Base-by-base conservation (phyloP, 2,797 vertebrate species). In the Erithacus rubecula region DNA sequence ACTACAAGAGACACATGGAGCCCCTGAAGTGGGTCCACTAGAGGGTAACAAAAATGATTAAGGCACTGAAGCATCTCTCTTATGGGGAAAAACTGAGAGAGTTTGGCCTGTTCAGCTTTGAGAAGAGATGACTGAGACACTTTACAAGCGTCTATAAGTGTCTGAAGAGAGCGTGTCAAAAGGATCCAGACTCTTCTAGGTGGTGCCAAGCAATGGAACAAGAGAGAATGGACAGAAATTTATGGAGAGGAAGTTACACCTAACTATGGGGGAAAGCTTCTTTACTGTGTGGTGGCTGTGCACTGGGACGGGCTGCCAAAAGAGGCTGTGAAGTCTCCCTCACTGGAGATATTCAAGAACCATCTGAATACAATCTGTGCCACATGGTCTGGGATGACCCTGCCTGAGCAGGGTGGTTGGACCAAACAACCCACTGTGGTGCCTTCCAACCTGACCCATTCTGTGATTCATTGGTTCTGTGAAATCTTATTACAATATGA, bases 21-120 rank as follows among this genome's bases (percentile, higher is more conserved):
- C 4, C 2, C 7, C 29, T 23, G 15, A 23, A 70, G n/a, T 0
- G 0, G 26, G 18, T 70, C 21, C 30, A 41, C 7, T 0, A 0
- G 7, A 23, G 9, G 2, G 12, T 65, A 21, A 27, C 12, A 77
- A 41, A 64, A 52, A 41, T 32, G 0, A 24, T 39, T 12, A 36
- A 39, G 18, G 7, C 4, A 5, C 21, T 46, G n/a, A 4, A 34
- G 5, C 15, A 64, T 5, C 8, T 46, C 13, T 63, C 10, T 27
- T 32, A 23, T 9, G 7, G 29, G 29, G 17, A 51, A 70, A 44
- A 43, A 10, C 12, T 58, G 44, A 46, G 32, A 47, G 10, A 64
- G 4, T 9, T 41, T 6, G 5, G 12, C 17, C 5, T 52, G 12
- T 32, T 59, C 11, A 78, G 15, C 22, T 59, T 65, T 15, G 12